Evolutionary conservation across 1,140 invertebrate species (phyloP), one percentile per base, ranked within the genome.

Genomic region (Procambarus virginalis): DNA sequence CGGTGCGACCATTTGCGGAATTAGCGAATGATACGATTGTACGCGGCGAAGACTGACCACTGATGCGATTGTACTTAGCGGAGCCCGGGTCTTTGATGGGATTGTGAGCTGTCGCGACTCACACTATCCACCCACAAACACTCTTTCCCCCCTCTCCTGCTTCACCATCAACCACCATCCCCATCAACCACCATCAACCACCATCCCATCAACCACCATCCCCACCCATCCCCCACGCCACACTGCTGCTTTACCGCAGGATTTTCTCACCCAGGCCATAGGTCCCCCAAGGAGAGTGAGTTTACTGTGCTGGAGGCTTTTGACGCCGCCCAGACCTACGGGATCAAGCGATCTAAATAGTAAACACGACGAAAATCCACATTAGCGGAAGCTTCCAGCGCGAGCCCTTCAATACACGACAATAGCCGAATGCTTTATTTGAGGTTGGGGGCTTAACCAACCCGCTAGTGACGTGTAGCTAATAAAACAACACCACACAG

Each of bases 21-120:
- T 73, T 73, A 73, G 68, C n/a, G 68, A 73, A 34, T 73, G 68
- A 73, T 73, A 73, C 68, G 68, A 73, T 73, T 73, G 68, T 73
- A 22, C 68, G 68, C 22, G n/a, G 68, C 22, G 22, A 34, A 73
- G 22, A 73, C 68, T 73, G 68, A 34, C 68, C 68, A 73, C n/a
- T 73, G 68, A 73, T 73, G 68, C 68, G 68, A 73, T 73, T 73
- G 68, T 73, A 10, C 22, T 73, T 34, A 73, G n/a, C 6, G 68
- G n/a, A 34, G 0, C 68, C 22, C 22, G 6, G 10, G 68, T n/a
- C 22, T 73, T 73, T 22, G 22, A 22, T 73, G 8, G 68, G 68
- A 34, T 8, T 22, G n/a, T 34, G 68, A 34, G n/a, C 68, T 5
- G 22, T n/a, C 14, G 68, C 20, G 5, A 45, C n/a, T 2, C 60